A percentile compares a stretch with the other conserved stretches of the same genome.
These are phyloP conservation scores for Delia radicum DNA, from an alignment of 1,140 invertebrate genomes.

Conservation along the genomic window DNA sequence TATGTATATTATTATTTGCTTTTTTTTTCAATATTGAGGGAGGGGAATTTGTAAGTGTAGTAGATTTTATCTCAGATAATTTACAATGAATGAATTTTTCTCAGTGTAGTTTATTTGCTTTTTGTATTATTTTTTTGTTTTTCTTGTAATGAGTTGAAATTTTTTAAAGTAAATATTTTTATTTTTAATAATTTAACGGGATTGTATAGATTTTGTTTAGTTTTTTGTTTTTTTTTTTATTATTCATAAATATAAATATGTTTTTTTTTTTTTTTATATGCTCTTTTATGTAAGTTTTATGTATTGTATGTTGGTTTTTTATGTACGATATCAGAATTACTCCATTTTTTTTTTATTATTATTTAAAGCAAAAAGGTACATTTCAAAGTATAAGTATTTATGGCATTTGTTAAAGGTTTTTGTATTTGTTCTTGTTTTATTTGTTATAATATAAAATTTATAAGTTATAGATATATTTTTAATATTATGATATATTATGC, in stretches of 20 bases:
- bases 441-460: slow-evolving; percentile 14
- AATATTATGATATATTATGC: slow-evolving; percentile 17
- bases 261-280: neutral
- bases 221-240: neutral
- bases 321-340: slow-evolving; percentile 12
- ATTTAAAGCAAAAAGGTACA: slow-evolving; percentile 24
- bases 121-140: neutral
- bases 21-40: neutral
- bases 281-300: neutral
- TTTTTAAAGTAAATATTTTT: slow-evolving; percentile 22
- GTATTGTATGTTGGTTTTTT: too few species aligned
- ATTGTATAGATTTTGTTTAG: slow-evolving; percentile 10
- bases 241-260: slow-evolving; percentile 4
- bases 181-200: neutral
- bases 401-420: neutral
- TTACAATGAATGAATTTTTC: neutral
- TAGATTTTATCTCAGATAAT: neutral
- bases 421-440: neutral
- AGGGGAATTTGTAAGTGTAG: neutral
- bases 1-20: neutral
- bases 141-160: neutral
- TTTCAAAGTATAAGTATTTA: slow-evolving; percentile 19
- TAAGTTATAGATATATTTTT: slow-evolving; percentile 10
- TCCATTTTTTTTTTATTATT: slow-evolving; percentile 7
- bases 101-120: neutral